phyloP scores from a whole-genome alignment of 2,797 vertebrate genomes.

The Eurystomus glaucurus region DNA sequence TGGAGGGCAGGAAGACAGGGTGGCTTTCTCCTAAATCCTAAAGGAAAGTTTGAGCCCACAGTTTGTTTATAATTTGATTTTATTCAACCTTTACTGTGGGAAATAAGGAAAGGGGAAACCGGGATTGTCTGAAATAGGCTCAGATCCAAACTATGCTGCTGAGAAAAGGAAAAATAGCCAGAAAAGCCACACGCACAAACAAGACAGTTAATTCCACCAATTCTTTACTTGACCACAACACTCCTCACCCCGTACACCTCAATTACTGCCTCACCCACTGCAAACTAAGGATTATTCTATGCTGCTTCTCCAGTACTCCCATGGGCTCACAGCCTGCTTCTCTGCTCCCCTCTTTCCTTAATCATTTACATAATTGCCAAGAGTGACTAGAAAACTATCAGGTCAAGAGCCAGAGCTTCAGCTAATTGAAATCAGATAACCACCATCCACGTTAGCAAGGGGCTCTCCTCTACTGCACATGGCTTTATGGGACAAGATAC shows the following conservation, averaged over 20 bases:
- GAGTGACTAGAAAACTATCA: not conserved
- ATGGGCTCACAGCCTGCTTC: not conserved
- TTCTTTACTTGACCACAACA: not conserved
- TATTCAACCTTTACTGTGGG: not conserved
- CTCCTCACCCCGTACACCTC: not conserved
- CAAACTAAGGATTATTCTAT: not conserved
- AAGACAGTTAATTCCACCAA: not conserved
- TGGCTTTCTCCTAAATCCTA: not conserved
- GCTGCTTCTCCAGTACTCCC: not conserved
- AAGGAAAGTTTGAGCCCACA: not conserved
- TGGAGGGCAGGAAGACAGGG: fast-evolving
- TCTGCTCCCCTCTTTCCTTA: not conserved
- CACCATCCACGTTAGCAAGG: not conserved
- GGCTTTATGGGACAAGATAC: not conserved
- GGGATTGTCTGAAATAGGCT: not conserved
- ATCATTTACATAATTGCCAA: not conserved
- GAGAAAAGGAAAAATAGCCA: constrained; percentile 22
- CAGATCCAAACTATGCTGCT: constrained; percentile 1
- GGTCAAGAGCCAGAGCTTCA: not conserved
- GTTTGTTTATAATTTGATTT: constrained; percentile 15
- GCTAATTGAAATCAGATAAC: not conserved
- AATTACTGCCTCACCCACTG: not conserved
- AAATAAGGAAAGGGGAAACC: constrained; percentile 25
- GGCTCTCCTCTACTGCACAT: not conserved
- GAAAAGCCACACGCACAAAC: not conserved